phyloP scores from a whole-genome alignment of 2,797 vertebrate genomes.

The Balearica regulorum region DNA sequence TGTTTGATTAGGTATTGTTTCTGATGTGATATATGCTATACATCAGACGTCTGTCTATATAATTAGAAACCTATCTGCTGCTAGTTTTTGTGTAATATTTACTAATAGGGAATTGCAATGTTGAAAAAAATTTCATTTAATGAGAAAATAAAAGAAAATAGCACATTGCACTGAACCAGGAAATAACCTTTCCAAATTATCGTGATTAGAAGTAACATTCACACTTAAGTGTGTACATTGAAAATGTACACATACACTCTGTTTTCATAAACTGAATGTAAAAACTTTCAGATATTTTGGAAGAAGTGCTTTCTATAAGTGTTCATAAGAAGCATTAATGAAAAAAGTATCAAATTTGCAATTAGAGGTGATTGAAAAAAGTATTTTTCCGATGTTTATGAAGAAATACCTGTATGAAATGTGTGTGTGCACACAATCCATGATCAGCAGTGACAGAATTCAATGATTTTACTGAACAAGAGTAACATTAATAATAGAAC shows the following conservation, averaged over 20 bases:
- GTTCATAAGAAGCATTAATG: not conserved
- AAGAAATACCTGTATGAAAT: not conserved
- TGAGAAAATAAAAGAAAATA: not conserved
- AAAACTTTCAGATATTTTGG: not conserved
- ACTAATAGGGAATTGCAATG: not conserved
- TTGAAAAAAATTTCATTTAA: not conserved
- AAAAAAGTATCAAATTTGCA: not conserved
- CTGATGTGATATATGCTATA: not conserved
- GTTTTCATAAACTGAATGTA: not conserved
- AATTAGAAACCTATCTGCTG: not conserved
- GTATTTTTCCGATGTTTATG: not conserved
- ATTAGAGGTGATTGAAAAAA: not conserved
- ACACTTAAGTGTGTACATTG: not conserved
- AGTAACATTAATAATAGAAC: not conserved
- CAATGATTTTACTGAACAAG: not conserved
- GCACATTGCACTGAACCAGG: not conserved
- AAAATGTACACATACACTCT: not conserved
- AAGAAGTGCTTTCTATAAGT: not conserved
- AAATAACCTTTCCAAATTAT: constrained; percentile 25
- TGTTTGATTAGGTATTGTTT: not conserved
- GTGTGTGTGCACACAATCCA: not conserved
- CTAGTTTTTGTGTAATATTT: not conserved
- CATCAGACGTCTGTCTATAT: not conserved
- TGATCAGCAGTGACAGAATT: not conserved
- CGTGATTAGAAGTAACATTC: not conserved